Conservation (phyloP, 2,797 vertebrate genomes). For the Nothura maculosa region DNA sequence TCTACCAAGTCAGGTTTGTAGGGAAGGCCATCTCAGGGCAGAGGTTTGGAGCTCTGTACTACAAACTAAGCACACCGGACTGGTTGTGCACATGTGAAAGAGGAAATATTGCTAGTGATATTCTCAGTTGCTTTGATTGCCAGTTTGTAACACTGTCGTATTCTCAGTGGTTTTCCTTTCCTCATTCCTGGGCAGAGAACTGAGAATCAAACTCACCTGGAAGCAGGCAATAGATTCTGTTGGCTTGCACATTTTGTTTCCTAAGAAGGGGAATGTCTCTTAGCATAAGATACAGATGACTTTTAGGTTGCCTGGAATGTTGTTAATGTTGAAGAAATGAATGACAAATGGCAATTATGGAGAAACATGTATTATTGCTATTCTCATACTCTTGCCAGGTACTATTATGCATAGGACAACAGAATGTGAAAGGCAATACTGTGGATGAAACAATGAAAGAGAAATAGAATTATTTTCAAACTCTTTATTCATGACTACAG, state of each 20-base stretch:
- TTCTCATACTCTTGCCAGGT: conserved; percentile 62
- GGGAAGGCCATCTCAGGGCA: neutral
- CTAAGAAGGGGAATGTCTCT: conserved; percentile 8
- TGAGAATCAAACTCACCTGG: conserved; percentile 28
- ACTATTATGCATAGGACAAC: conserved; percentile 45
- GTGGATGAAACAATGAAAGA: conserved; percentile 41
- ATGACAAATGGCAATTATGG: conserved; percentile 68
- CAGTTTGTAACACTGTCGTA: neutral
- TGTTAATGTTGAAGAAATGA: conserved; percentile 54
- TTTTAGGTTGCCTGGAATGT: conserved; percentile 51
- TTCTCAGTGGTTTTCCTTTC: conserved; percentile 35
- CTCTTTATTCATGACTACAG: conserved; percentile 35
- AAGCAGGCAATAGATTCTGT: conserved; percentile 20
- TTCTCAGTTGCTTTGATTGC: neutral
- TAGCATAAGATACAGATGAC: conserved; percentile 50
- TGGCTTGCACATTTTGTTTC: conserved; percentile 21
- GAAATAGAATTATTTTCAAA: conserved; percentile 49
- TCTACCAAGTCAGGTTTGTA: neutral
- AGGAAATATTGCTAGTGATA: neutral
- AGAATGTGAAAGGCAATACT: conserved; percentile 44
- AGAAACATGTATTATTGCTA: conserved; percentile 59
- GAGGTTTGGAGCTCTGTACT: neutral
- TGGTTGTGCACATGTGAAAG: neutral
- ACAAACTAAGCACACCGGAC: neutral
- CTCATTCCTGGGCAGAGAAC: conserved; percentile 2